phyloP scores from a whole-genome alignment of 2,113 vertebrate species.

The Amazona vittata region DNA sequence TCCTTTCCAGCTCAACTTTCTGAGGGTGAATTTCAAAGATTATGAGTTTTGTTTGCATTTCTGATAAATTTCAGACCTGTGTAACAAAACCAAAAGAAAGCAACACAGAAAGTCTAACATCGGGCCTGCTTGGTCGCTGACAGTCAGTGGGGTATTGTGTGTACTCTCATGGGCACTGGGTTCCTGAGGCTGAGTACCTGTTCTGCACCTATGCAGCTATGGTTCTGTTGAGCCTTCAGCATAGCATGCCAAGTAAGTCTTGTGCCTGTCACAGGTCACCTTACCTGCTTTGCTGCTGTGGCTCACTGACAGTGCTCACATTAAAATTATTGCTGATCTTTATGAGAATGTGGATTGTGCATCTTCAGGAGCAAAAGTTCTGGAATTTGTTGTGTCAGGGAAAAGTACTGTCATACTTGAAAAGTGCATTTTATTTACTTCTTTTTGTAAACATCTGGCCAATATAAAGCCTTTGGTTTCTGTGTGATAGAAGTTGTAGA shows the following conservation, averaged over 20 bases:
- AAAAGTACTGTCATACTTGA: neutral
- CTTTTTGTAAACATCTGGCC: neutral
- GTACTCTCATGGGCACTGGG: neutral
- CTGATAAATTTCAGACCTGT: neutral
- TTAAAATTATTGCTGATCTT: neutral
- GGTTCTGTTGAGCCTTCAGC: neutral
- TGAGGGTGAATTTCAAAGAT: neutral
- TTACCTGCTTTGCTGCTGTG: neutral
- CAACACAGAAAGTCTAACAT: neutral
- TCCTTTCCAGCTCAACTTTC: neutral
- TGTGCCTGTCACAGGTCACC: neutral
- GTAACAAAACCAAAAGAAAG: neutral
- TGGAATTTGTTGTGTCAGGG: neutral
- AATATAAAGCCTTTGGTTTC: neutral
- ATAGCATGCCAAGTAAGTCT: neutral
- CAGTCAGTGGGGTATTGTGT: neutral
- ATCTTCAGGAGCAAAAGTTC: neutral
- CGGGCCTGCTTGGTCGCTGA: neutral
- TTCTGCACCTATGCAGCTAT: neutral
- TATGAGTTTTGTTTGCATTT: neutral
- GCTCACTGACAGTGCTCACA: neutral
- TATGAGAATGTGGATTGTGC: neutral
- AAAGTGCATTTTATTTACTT: neutral
- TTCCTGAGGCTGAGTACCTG: neutral
- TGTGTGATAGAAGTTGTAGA: neutral